Percentiles rank a stretch among this genome's conserved stretches.
phyloP scores from a whole-genome alignment of 92 coral and sea anemone species.

The Galaxea fascicularis region DNA sequence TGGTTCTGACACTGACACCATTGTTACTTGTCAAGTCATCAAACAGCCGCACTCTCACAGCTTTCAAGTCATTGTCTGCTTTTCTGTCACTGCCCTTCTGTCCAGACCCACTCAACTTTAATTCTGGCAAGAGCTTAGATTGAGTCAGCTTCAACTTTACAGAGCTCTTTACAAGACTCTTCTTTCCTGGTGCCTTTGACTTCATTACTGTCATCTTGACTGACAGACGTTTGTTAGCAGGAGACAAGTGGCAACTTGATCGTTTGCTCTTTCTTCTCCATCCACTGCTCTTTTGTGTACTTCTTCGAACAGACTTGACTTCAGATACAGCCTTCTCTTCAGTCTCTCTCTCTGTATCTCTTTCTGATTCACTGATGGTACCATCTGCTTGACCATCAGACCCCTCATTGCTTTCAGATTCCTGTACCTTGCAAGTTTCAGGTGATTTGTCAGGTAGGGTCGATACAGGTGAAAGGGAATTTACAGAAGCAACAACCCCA shows the following conservation, averaged over 20 bases:
- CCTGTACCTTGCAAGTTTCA: neutral
- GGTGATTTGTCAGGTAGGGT: neutral
- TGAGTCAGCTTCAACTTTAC: conserved; percentile 69
- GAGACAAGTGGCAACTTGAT: conserved; percentile 21
- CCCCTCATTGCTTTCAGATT: conserved; percentile 5
- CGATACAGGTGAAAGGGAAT: neutral
- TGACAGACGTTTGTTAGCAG: conserved; percentile 14
- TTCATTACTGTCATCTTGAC: conserved; percentile 29
- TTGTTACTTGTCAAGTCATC: conserved; percentile 19
- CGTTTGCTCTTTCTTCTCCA: conserved; percentile 58
- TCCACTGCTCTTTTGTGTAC: conserved; percentile 50
- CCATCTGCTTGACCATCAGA: conserved; percentile 17
- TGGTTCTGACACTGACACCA: conserved; percentile 22
- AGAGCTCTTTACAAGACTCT: conserved; percentile 78
- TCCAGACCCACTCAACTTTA: conserved; percentile 34
- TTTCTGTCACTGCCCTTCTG: neutral
- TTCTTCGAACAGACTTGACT: conserved; percentile 47
- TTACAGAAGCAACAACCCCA: neutral
- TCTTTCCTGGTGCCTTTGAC: conserved; percentile 19
- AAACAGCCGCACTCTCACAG: conserved; percentile 46
- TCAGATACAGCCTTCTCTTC: conserved; percentile 1
- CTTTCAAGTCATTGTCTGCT: conserved; percentile 13
- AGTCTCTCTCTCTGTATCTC: neutral
- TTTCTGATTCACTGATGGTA: neutral
- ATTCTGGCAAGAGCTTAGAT: conserved; percentile 72